Evolutionary conservation across 2,113 vertebrate species (phyloP).

Genomic region (Pelmatolapia mariae): DNA sequence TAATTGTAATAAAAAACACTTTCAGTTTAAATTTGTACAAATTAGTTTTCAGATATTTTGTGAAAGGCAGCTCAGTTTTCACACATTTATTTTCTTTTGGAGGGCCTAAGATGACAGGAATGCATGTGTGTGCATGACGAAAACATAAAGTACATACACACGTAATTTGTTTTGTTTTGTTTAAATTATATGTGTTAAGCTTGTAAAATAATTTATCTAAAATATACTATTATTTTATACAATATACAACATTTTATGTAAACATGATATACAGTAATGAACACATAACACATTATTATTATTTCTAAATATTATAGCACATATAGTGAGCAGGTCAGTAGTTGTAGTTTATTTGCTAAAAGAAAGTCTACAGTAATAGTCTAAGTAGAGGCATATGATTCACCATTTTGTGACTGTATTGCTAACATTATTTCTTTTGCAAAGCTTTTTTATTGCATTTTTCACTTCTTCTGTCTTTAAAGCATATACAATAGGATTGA

Average conservation of each 20-base stretch:
- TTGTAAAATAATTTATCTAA: neutral
- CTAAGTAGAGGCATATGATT: neutral
- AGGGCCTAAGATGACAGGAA: neutral
- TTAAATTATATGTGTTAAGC: neutral
- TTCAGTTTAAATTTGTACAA: neutral
- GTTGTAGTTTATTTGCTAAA: neutral
- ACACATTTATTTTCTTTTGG: neutral
- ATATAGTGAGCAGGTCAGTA: neutral
- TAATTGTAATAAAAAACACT: neutral
- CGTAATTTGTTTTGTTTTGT: neutral
- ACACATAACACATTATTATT: neutral
- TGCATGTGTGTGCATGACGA: neutral
- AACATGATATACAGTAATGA: neutral
- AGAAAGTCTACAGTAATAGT: neutral
- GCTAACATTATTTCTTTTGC: neutral
- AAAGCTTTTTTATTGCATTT: constrained; percentile 14
- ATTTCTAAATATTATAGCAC: neutral
- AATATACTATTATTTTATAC: neutral
- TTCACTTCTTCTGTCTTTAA: constrained; percentile 58
- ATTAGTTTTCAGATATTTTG: neutral
- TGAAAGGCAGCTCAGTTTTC: neutral
- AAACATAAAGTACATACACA: neutral
- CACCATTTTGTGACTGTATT: neutral
- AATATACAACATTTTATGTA: neutral
- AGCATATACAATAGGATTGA: constrained; percentile 59